Evolutionary conservation across 2,113 vertebrate genomes (phyloP), one percentile per base, ranked within the genome.

Genomic region (Macquaria australasica): DNA sequence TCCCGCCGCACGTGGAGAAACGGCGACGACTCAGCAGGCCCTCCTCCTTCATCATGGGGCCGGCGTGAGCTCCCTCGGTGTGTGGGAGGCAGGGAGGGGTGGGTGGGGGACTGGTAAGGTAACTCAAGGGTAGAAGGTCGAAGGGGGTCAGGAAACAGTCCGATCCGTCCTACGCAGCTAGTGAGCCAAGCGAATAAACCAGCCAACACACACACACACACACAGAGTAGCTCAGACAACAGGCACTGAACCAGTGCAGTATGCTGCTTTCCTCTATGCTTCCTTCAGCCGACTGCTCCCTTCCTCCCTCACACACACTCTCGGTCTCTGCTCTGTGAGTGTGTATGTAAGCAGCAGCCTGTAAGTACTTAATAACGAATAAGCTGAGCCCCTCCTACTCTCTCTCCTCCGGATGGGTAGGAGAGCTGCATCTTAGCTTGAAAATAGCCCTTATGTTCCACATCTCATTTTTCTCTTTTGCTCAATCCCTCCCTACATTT

Each of bases 21-120:
- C 98, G 97, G 86, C 98, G 97, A 76, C 96, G 96, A 64, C 96
- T 95, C 81, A 96, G 95, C 82, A 96, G 94, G 87, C 96, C 96
- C 93, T 97, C 98, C 95, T 97, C 97, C 93, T 97, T 98, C 97
- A 98, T 98, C 96, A 96, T 95, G 92, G 89, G 92, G 84, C 59
- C 53, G 60, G 70, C 81, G 85, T 83, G 58, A 70, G 67, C 81
- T 84, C 84, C 93, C 93, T 74, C 79, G 7, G 45, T 0, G 83
- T 48, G 84, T 0, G 48, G 72, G 39, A 64, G 71, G 86, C 23
- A 37, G 55, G 72, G 51, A 53, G 16, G 11, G 12, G 41, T 9
- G 56, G 66, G n/a, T 1, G 45, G 62, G 80, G 70, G 73, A 34
- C 31, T 11, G 28, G 56, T 64, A 4, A 64, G 76, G 31, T 85